Evolutionary conservation across 2,113 vertebrate genomes (phyloP), one percentile per base, ranked within the genome.

Genomic region (Gracilinanus agilis): DNA sequence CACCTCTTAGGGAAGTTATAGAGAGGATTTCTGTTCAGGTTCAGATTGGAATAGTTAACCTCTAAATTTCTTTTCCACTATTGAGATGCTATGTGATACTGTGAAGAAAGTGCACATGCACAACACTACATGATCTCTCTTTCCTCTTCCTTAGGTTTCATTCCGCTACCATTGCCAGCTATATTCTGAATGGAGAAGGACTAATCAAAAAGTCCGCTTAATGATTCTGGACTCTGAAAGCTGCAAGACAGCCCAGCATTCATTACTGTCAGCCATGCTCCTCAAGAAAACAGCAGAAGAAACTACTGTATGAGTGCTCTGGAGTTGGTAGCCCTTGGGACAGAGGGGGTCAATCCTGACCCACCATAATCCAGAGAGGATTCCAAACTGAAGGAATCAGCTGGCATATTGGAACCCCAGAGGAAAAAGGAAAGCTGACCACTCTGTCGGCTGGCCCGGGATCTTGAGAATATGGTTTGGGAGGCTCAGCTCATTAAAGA

Each of bases 111-210:
- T 49, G 49, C 49, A 49, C 49, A 49, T 49, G 49, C 67, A 34
- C 67, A 9, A n/a, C 21, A 83, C 67, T 75, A 4, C n/a, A 40
- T 83, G 67, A 40, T 6, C n/a, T 83, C 5, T 23, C 34, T 83
- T 83, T 83, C 67, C 95, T n/a, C 0, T 96, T 94, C 89, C 0
- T 3, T 98, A 99, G 99, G 99, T 99, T 9, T 99, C 99, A 55
- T 99, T 99, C 99, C 99, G 99, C 96, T 99, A 99, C 98, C 99
- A 99, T 98, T 99, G 99, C 98, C 99, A 99, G 99, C 98, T 99
- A 53, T 99, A 99, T 98, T 99, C 99, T 0, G 99, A 99, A 98
- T 99, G 99, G 99, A 99, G 99, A 92, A 98, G 99, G 98, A 99
- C 99, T 95, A 99, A 99, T 97, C 99, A 99, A 98, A 99, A 99